Evolutionary conservation across 2,888 invertebrate genomes (phyloP), one percentile per base, ranked within the genome.

Genomic region (Geotrupes spiniger): DNA sequence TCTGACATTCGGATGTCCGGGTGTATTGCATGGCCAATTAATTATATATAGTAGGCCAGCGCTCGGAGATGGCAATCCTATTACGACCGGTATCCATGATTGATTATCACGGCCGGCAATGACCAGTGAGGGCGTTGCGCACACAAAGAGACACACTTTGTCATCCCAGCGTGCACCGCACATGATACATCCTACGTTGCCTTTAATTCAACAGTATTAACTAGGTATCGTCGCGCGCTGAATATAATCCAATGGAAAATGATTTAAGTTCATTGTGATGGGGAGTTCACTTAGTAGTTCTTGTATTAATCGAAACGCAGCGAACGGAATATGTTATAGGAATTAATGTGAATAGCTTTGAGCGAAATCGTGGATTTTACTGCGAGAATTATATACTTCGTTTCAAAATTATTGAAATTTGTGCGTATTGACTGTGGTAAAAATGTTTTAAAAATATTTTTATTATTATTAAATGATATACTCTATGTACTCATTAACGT

Each of bases 1-100:
- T 57, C 56, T 58, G 60, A 58, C 58, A 54, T 53, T 51, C 58
- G 59, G 59, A 59, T 53, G 51, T 59, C 60, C 60, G 57, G 50
- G 49, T 38, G 53, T 49, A 57, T 52, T 56, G 53, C 58, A 60
- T 54, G 60, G 52, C 57, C 58, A 60, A 60, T 60, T 60, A 60
- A 59, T 55, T 57, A 54, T 53, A 54, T 51, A 55, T 45, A 51
- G 49, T 49, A 28, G 28, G 55, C 47, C 52, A 56, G 46, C 44
- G 41, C 31, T 31, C 44, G 49, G 53, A 46, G 49, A 54, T 52
- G 48, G 53, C 52, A 56, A 56, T 54, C 45, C 51, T 52, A 56
- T 56, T 52, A 52, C 48, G 50, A 54, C 52, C 53, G 52, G 44
- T 49, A 54, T 51, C 54, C 51, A 54, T 58, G 58, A 59, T 59